These are phyloP conservation scores for Chrysochloris asiatica DNA, from an alignment of 2,113 vertebrate genomes.

Conservation along the genomic window DNA sequence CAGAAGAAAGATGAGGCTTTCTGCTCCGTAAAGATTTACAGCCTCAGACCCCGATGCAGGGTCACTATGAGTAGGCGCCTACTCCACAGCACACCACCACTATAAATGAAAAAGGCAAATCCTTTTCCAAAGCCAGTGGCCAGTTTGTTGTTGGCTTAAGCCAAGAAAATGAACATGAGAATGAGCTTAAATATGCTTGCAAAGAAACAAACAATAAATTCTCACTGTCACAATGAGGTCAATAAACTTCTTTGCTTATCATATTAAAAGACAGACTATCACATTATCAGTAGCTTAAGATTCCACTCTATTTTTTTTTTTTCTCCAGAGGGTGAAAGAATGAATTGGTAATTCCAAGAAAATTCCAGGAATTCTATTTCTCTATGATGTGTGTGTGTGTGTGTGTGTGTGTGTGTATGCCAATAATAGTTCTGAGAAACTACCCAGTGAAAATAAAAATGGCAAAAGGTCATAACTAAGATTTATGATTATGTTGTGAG, in stretches of 20 bases:
- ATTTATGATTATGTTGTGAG: not conserved
- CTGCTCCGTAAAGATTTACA: too few relatives aligned
- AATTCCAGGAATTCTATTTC: constrained; percentile 59
- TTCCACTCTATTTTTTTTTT: constrained; percentile 33
- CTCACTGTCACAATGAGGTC: constrained; percentile 27
- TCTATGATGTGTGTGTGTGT: not conserved
- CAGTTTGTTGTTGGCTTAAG: constrained; percentile 34
- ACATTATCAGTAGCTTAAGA: constrained; percentile 33
- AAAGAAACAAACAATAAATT: constrained; percentile 61
- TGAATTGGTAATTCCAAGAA: constrained; percentile 33
- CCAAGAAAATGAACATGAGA: constrained; percentile 34
- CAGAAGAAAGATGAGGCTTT: too few relatives aligned
- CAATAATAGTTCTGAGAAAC: constrained; percentile 29
- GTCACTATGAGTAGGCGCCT: too few relatives aligned
- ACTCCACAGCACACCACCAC: too few relatives aligned
- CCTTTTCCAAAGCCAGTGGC: not conserved
- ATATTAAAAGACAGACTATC: constrained; percentile 36
- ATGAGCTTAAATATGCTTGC: constrained; percentile 39
- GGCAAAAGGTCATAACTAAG: not conserved
- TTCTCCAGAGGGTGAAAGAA: constrained; percentile 27
- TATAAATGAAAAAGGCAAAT: constrained; percentile 42
- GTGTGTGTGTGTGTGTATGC: too few relatives aligned
- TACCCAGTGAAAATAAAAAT: constrained; percentile 30
- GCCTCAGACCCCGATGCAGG: too few relatives aligned
- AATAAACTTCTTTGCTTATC: constrained; percentile 55